Evolutionary conservation across 2,888 invertebrate species (phyloP), one percentile per base, ranked within the genome.

Genomic region (Pinctada fucata): DNA sequence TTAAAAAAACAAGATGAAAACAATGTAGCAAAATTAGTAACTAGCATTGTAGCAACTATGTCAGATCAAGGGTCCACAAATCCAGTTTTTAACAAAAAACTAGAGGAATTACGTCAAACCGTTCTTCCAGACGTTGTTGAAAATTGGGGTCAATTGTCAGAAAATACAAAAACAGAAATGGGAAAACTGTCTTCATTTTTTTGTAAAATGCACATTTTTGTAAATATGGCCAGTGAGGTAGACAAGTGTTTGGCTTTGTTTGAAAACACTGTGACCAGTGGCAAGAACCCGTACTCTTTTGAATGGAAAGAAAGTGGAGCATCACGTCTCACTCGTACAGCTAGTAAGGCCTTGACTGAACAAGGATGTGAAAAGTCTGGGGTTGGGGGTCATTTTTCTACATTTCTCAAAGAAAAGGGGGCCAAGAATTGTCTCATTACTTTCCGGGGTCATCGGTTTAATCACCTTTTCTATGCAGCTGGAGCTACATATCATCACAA

Each of bases 201-300:
- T 74, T 80, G 80, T 31, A 66, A 66, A 31, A 80, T 82, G 82
- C 79, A 82, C 65, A 75, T 82, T 47, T 82, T 82, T 76, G 74
- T 78, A 1, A 80, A 82, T 69, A 71, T 77, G 70, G 79, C 79
- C 2, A 50, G 8, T 51, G 78, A 74, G 45, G 74, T 71, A 49
- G 82, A 82, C 8, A 79, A 75, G 50, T 80, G 76, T 31, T 31
- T 82, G 50, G 6, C 65, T 3, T 13, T 67, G 6, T 80, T 82
- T 64, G 78, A 82, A 71, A 71, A 64, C 4, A 67, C 63, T 31
- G 58, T 79, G 8, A 64, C 67, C 16, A 50, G 67, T 45, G 72
- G 74, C 2, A 51, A 73, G 31, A 74, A 77, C 67, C 80, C 77
- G 2, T 75, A 31, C 49, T n/a, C 67, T 49, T 80, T 80, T 77